These are phyloP conservation scores for Cassiopea xamachana DNA, from an alignment of 30 jellyfish, hydroid and myxozoan species.

Conservation along the genomic window DNA sequence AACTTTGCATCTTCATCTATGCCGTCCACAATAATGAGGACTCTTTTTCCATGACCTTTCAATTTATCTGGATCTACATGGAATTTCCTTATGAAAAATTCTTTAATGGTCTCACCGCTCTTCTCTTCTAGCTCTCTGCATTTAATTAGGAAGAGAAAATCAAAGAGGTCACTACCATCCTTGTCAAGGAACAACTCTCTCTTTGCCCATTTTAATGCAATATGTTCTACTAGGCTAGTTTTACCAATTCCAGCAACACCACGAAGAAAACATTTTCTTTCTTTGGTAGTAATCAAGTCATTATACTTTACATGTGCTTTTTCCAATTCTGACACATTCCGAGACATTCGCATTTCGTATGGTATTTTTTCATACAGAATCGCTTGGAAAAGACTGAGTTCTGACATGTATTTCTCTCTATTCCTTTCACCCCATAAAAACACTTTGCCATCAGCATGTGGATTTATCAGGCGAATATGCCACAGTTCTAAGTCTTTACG, in stretches of 20 bases:
- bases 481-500: not conserved
- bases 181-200: conserved; percentile 20
- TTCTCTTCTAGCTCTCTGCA: conserved; percentile 33
- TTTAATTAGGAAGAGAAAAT: conserved; percentile 27
- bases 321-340: not conserved
- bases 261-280: not conserved
- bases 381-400: not conserved
- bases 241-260: conserved; percentile 65
- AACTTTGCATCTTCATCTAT: conserved; percentile 16
- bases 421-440: not conserved
- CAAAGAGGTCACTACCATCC: conserved; percentile 6
- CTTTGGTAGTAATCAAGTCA: not conserved
- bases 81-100: not conserved
- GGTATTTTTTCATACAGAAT: not conserved
- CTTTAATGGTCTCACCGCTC: not conserved
- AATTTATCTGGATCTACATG: not conserved
- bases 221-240: conserved; percentile 17
- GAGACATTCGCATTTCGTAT: not conserved
- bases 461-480: not conserved
- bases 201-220: conserved; percentile 52
- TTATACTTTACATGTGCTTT: not conserved
- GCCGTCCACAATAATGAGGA: conserved; percentile 16
- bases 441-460: not conserved
- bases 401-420: not conserved
- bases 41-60: conserved; percentile 10